Conservation (phyloP, 2,888 invertebrate species). For the Leucozona laternaria region DNA sequence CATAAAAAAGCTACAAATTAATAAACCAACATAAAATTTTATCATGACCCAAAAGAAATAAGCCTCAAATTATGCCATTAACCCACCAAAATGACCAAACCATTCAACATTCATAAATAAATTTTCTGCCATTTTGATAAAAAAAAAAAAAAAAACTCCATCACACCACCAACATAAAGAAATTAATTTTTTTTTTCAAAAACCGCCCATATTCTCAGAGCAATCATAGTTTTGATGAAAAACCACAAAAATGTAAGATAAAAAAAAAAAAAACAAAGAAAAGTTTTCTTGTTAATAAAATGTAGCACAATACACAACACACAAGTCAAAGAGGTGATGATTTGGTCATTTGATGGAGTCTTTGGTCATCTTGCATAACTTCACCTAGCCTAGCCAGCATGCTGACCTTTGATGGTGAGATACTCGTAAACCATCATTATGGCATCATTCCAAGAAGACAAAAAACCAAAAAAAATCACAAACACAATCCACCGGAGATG, state of each 20-base stretch:
- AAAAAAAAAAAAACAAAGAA: neutral
- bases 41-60: slow-evolving; percentile 25
- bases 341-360: neutral
- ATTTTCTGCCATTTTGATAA: neutral
- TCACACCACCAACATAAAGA: neutral
- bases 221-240: slow-evolving; percentile 25
- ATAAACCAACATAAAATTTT: slow-evolving; percentile 29
- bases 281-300: slow-evolving; percentile 22
- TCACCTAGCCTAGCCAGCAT: slow-evolving; percentile 20
- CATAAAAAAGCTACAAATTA: slow-evolving; percentile 46
- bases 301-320: slow-evolving; percentile 12
- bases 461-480: neutral
- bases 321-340: slow-evolving; percentile 8
- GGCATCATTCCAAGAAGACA: slow-evolving; percentile 2
- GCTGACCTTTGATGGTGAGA: slow-evolving; percentile 48
- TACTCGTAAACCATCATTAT: slow-evolving; percentile 1
- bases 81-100: slow-evolving; percentile 32
- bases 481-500: neutral
- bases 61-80: slow-evolving; percentile 47
- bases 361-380: slow-evolving; percentile 64
- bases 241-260: slow-evolving; percentile 51
- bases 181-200: slow-evolving; percentile 19
- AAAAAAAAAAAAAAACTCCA: no score
- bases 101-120: neutral
- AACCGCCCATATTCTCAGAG: neutral